Conservation (phyloP, 2,888 invertebrate species). For the Ligdia adustata region DNA sequence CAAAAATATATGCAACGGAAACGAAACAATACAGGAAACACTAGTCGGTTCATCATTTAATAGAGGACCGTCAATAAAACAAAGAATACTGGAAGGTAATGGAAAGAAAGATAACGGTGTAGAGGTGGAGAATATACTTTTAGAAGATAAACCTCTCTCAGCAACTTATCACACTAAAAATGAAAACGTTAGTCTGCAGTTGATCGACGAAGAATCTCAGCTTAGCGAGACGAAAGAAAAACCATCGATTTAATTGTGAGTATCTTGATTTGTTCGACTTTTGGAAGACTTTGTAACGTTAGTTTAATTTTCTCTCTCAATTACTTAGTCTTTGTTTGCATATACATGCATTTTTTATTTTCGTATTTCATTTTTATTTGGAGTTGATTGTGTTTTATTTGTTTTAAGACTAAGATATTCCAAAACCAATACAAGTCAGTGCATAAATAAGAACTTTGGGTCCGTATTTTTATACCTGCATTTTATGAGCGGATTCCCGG, state of each 20-base stretch:
- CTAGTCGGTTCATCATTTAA: conserved; percentile 84
- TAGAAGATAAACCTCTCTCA: conserved; percentile 73
- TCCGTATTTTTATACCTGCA: no score
- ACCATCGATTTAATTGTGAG: conserved; percentile 62
- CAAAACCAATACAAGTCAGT: no score
- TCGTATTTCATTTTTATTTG: no score
- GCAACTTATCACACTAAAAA: conserved; percentile 65
- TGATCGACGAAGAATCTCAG: conserved; percentile 74
- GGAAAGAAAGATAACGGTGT: conserved; percentile 79
- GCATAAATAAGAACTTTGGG: no score
- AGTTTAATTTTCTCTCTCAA: no score
- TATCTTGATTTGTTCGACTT: no score
- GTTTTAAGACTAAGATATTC: no score
- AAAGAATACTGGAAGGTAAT: conserved; percentile 60
- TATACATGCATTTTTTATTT: no score
- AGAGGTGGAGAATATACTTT: conserved; percentile 83
- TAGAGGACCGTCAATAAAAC: conserved; percentile 76
- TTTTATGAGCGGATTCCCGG: no score
- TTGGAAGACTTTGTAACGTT: no score
- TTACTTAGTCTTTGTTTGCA: no score
- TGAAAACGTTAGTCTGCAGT: conserved; percentile 70
- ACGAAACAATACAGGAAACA: conserved; percentile 89
- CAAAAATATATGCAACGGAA: conserved; percentile 88
- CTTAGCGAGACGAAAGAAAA: conserved; percentile 61
- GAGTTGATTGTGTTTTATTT: no score